phyloP scores from a whole-genome alignment of 2,888 invertebrate genomes.

The Tenthredo notha region DNA sequence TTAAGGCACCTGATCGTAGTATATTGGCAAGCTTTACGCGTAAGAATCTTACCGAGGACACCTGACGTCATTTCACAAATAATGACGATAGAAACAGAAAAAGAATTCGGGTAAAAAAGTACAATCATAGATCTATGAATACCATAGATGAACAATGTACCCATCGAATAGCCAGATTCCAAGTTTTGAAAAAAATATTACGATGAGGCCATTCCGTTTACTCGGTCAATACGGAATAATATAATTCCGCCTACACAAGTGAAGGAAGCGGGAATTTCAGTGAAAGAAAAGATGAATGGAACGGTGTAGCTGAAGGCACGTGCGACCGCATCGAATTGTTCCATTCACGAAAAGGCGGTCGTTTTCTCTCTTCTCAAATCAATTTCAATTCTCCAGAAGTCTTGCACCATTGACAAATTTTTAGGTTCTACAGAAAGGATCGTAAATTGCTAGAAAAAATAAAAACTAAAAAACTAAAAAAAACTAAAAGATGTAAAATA shows the following conservation, averaged over 20 bases:
- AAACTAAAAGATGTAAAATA: background rate
- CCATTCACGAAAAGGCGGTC: conserved; percentile 43
- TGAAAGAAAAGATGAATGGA: conserved; percentile 25
- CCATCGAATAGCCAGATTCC: background rate
- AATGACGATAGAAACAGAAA: background rate
- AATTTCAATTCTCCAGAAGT: background rate
- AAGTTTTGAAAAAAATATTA: background rate
- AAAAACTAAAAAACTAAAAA: background rate
- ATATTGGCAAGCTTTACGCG: conserved; percentile 8
- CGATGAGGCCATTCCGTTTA: background rate
- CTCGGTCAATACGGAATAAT: background rate
- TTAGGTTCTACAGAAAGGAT: background rate
- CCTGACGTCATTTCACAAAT: conserved; percentile 7
- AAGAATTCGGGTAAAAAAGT: background rate
- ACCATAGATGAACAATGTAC: background rate
- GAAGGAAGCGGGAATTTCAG: background rate
- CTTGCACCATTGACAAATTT: background rate
- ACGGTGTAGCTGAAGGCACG: background rate
- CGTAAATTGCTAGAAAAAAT: background rate
- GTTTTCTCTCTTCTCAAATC: conserved; percentile 18
- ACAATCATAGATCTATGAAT: background rate
- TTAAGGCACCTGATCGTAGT: background rate
- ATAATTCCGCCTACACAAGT: background rate
- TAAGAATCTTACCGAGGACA: background rate
- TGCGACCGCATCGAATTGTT: conserved; percentile 40